Evolutionary conservation across 1,140 invertebrate genomes (phyloP).

Genomic region (Ostrea edulis): DNA sequence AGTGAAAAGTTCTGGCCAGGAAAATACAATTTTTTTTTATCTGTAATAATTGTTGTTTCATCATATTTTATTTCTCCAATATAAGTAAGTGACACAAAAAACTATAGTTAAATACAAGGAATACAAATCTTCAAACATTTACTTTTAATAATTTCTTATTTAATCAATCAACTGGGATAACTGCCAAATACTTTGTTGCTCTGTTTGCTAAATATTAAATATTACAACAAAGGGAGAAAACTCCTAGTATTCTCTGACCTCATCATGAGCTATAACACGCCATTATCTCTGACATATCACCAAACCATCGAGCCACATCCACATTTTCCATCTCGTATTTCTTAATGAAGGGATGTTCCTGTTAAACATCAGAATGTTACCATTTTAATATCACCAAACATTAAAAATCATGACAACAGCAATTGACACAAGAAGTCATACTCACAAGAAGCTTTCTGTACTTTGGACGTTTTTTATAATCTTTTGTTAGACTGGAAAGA

Average conservation of each 20-base stretch:
- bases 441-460: conserved; percentile 92
- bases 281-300: conserved; percentile 65
- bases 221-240: too few relatives aligned
- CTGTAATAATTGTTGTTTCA: too few relatives aligned
- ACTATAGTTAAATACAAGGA: too few relatives aligned
- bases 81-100: too few relatives aligned
- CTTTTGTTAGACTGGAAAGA: conserved; percentile 92
- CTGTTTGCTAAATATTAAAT: not conserved
- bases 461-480: conserved; percentile 93
- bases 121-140: too few relatives aligned
- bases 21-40: too few relatives aligned
- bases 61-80: too few relatives aligned
- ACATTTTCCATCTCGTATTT: conserved; percentile 72
- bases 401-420: too few relatives aligned
- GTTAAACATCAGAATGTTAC: conserved; percentile 13
- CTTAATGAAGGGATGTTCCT: conserved; percentile 77
- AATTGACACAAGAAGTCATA: not conserved
- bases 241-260: not conserved
- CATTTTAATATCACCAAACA: too few relatives aligned
- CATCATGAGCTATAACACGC: conserved; percentile 40
- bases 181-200: not conserved
- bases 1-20: too few relatives aligned
- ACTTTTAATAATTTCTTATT: too few relatives aligned
- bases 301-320: conserved; percentile 76
- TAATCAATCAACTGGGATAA: too few relatives aligned